A percentile compares a stretch with the other conserved stretches of the same genome.
Evolutionary conservation across 1,140 invertebrate genomes (phyloP).

Genomic region (Akabosia matsudoensis): DNA sequence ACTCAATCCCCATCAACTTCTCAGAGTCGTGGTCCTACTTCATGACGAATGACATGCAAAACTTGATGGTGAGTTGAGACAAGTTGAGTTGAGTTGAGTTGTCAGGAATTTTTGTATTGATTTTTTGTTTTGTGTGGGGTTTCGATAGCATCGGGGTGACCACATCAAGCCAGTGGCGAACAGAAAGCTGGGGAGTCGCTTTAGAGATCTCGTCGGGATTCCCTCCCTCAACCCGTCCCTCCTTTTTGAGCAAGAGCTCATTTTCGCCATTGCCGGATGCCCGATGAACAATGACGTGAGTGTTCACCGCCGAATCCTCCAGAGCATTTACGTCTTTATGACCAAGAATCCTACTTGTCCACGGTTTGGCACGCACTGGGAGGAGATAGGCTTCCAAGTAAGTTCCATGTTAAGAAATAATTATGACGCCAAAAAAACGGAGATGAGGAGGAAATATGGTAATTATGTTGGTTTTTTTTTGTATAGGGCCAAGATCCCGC

Average conservation of each 20-base stretch:
- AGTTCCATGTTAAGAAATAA: neutral
- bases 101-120: neutral
- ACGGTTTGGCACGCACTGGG: slow-evolving; percentile 59
- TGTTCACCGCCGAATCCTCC: slow-evolving; percentile 54
- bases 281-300: slow-evolving; percentile 52
- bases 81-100: too few relatives aligned
- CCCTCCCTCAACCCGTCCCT: slow-evolving; percentile 52
- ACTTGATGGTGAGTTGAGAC: slow-evolving; percentile 30
- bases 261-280: slow-evolving; percentile 57
- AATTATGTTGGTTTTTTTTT: slow-evolving; percentile 5
- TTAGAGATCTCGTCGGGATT: slow-evolving; percentile 49
- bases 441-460: neutral
- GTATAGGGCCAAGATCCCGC: slow-evolving; percentile 56
- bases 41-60: slow-evolving; percentile 43
- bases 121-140: neutral
- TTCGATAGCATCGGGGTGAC: neutral
- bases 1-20: slow-evolving; percentile 46
- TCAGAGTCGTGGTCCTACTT: slow-evolving; percentile 47
- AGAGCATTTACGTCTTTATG: slow-evolving; percentile 57
- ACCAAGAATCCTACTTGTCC: slow-evolving; percentile 55
- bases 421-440: neutral
- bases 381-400: slow-evolving; percentile 60
- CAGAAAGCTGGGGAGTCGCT: neutral
- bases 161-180: neutral
- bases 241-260: slow-evolving; percentile 52